phyloP scores from a whole-genome alignment of 2,797 vertebrate species.

The Poliocrania exsul region DNA sequence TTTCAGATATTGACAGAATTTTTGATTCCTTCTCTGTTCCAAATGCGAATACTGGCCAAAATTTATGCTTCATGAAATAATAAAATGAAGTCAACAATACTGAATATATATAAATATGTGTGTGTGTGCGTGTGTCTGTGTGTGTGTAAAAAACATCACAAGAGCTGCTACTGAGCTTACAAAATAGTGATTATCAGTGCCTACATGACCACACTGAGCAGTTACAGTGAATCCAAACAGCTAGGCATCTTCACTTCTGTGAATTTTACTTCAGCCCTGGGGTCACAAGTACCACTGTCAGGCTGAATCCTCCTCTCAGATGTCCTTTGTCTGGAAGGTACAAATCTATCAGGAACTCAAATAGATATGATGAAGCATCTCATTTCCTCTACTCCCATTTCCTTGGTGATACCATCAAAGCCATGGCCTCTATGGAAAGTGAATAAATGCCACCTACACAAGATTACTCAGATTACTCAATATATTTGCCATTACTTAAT shows the following conservation, averaged over 20 bases:
- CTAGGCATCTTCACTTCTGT: fast-evolving
- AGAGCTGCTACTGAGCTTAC: neutral
- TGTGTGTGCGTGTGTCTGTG: too few relatives aligned
- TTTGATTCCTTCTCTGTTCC: neutral
- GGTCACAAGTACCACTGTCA: neutral
- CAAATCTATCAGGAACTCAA: neutral
- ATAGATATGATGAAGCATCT: neutral
- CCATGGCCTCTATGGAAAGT: neutral
- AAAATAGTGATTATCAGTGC: neutral
- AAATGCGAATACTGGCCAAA: neutral
- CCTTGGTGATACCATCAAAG: neutral
- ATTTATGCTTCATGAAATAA: neutral
- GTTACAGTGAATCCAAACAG: neutral
- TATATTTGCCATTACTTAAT: neutral
- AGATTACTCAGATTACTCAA: neutral
- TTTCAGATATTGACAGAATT: neutral
- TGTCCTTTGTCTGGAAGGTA: neutral
- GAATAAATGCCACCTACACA: neutral
- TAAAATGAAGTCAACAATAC: neutral
- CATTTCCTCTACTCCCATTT: neutral
- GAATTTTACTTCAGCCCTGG: neutral
- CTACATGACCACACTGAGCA: neutral
- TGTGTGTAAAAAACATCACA: neutral
- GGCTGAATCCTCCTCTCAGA: neutral
- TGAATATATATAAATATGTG: neutral